phyloP scores from a whole-genome alignment of 64 coral and sea anemone species.

The Anthopleura sola region DNA sequence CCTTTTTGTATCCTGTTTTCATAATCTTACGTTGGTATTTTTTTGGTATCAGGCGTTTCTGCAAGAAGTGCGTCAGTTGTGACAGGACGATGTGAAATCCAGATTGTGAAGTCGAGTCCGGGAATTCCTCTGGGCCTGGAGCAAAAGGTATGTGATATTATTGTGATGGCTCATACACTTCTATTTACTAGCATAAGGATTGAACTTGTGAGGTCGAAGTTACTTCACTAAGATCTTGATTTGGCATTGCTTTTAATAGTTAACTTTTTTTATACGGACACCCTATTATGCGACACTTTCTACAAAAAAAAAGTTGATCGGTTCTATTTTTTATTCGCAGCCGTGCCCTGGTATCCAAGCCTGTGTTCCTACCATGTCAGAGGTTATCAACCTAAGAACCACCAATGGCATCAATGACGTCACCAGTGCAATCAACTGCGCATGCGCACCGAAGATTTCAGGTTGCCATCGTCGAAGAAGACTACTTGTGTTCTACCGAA shows the following conservation, averaged over 20 bases:
- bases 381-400: slow-evolving; percentile 14
- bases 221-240: no score
- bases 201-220: no score
- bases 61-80: not conserved
- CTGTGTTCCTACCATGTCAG: slow-evolving; percentile 11
- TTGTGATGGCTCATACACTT: no score
- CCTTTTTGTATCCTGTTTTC: not conserved
- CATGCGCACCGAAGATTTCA: not conserved
- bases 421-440: not conserved
- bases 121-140: not conserved
- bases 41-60: not conserved
- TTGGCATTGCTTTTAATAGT: no score
- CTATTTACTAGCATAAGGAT: no score
- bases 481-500: not conserved
- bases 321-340: no score
- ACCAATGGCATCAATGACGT: slow-evolving; percentile 14
- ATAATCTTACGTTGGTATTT: not conserved
- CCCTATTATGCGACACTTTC: no score
- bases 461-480: not conserved
- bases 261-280: no score
- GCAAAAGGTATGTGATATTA: not conserved
- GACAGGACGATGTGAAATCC: not conserved
- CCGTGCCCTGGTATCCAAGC: not conserved
- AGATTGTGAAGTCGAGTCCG: not conserved
- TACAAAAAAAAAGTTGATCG: no score